Conservation (phyloP, 2,113 vertebrate genomes). For the Deroptyus accipitrinus region DNA sequence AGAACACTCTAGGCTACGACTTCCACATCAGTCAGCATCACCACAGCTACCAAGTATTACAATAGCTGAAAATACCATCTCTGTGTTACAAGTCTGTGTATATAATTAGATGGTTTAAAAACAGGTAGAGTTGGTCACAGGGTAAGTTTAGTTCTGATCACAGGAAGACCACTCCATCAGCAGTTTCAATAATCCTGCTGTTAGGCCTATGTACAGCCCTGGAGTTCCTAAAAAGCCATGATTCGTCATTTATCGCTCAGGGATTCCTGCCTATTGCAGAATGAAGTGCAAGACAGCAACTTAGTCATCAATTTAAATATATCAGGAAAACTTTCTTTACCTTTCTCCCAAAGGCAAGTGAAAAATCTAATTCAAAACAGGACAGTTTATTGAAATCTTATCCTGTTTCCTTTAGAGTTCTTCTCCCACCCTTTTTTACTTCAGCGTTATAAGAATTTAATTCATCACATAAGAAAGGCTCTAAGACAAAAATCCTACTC, state of each 20-base stretch:
- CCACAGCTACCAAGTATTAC: not conserved
- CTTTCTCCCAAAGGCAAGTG: not conserved
- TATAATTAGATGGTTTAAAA: not conserved
- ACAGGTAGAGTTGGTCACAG: not conserved
- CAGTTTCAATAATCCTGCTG: not conserved
- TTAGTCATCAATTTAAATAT: conserved; percentile 13
- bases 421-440: not conserved
- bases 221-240: conserved; percentile 14
- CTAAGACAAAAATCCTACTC: not conserved
- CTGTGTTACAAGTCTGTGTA: not conserved
- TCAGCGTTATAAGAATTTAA: not conserved
- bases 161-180: not conserved
- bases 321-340: not conserved
- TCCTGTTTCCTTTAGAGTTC: not conserved
- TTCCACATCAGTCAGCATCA: not conserved
- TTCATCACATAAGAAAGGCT: not conserved
- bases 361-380: not conserved
- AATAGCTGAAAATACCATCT: not conserved
- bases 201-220: not conserved
- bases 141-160: not conserved
- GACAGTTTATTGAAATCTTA: not conserved
- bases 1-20: not conserved
- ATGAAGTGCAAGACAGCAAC: not conserved
- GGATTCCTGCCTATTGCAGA: not conserved
- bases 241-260: conserved; percentile 1